Conservation (phyloP, 2,888 invertebrate genomes). For the Cephus runcator region DNA sequence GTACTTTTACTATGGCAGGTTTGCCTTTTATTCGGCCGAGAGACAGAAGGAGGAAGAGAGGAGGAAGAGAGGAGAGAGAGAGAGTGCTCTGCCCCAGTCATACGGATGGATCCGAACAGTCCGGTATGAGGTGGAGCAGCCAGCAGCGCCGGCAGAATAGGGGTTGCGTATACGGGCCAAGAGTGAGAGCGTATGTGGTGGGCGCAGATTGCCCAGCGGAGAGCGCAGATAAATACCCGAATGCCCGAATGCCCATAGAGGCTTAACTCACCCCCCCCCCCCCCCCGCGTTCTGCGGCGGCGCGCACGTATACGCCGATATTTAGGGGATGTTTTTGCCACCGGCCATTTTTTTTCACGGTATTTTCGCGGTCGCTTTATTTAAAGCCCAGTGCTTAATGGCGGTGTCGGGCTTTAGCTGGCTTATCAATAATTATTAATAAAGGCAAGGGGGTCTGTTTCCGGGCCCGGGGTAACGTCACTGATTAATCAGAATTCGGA, state of each 20-base stretch:
- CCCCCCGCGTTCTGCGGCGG: slow-evolving; percentile 22
- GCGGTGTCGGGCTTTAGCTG: slow-evolving; percentile 16
- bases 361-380: slow-evolving; percentile 30
- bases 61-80: too few relatives aligned
- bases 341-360: slow-evolving; percentile 29
- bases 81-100: too few relatives aligned
- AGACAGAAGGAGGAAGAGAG: too few relatives aligned
- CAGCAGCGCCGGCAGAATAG: neutral
- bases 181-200: too few relatives aligned
- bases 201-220: neutral
- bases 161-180: neutral
- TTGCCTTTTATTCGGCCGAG: too few relatives aligned
- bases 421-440: slow-evolving; percentile 31
- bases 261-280: slow-evolving; percentile 34
- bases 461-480: too few relatives aligned
- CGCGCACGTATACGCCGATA: slow-evolving; percentile 40
- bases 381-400: slow-evolving; percentile 9
- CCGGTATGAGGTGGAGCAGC: too few relatives aligned
- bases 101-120: too few relatives aligned
- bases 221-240: slow-evolving; percentile 41
- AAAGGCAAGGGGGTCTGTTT: slow-evolving; percentile 12
- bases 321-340: slow-evolving; percentile 40
- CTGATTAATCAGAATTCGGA: too few relatives aligned
- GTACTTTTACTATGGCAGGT: too few relatives aligned
- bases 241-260: slow-evolving; percentile 41